A percentile compares a stretch with the other conserved stretches of the same genome.
Evolutionary conservation across 2,888 invertebrate genomes (phyloP).

Genomic region (Drosophila multiciliata): DNA sequence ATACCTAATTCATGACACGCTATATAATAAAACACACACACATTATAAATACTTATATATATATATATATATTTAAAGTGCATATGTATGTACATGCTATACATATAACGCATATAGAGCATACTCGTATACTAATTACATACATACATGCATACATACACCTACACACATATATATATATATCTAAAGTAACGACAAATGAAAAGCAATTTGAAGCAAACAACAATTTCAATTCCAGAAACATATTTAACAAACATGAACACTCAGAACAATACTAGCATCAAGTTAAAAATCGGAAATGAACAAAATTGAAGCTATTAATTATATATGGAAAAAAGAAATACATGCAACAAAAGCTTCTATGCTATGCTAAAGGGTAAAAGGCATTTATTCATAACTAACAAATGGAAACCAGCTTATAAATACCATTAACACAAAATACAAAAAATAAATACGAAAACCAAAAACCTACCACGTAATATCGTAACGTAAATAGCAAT

Average conservation of each 20-base stretch:
- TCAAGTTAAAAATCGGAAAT: conserved; percentile 11
- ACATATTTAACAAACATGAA: conserved; percentile 50
- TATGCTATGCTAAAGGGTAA: conserved; percentile 82
- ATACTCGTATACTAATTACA: conserved; percentile 63
- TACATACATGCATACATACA: conserved; percentile 46
- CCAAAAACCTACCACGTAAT: conserved; percentile 63
- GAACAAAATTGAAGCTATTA: conserved; percentile 35
- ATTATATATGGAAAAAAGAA: conserved; percentile 27
- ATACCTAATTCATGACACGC: conserved; percentile 39
- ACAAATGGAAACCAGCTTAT: conserved; percentile 65
- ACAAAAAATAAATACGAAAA: conserved; percentile 10
- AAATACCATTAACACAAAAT: conserved; percentile 65
- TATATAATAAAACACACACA: conserved; percentile 12
- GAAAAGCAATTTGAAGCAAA: conserved; percentile 76
- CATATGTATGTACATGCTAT: conserved; percentile 27
- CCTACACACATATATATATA: conserved; percentile 41
- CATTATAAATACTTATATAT: conserved; percentile 19
- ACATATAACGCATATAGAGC: conserved; percentile 47
- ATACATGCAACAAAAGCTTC: conserved; percentile 54
- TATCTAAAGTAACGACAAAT: conserved; percentile 67
- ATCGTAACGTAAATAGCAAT: conserved; percentile 76
- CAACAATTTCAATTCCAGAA: conserved; percentile 67
- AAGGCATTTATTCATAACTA: conserved; percentile 77
- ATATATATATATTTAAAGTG: conserved; percentile 21
- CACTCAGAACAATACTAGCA: conserved; percentile 25